Conservation (phyloP, 1,140 invertebrate genomes). For the Lordiphosa mommai region DNA sequence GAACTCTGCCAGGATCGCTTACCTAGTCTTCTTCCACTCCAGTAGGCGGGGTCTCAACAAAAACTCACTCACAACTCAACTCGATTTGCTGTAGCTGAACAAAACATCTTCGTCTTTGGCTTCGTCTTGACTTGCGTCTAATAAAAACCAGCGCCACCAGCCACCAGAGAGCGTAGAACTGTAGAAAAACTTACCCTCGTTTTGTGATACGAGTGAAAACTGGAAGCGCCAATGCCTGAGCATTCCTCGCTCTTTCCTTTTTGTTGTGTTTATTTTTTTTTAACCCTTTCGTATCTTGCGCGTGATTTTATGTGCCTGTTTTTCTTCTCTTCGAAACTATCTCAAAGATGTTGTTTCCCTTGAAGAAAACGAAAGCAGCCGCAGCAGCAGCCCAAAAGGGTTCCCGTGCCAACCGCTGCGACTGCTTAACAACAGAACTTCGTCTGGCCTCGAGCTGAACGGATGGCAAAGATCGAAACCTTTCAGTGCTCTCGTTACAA, state of each 20-base stretch:
- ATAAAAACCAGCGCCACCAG: background rate
- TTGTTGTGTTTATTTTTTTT: conserved; percentile 22
- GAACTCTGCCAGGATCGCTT: background rate
- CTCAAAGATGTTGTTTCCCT: conserved; percentile 51
- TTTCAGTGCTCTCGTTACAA: conserved; percentile 36
- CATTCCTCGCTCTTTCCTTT: conserved; percentile 12
- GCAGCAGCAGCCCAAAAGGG: conserved; percentile 42
- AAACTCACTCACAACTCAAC: conserved; percentile 29
- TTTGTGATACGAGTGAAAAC: conserved; percentile 1
- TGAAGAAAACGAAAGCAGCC: conserved; percentile 56
- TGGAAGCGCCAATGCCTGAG: conserved; percentile 43
- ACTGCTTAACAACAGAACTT: conserved; percentile 57
- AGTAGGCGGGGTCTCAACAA: conserved; percentile 43
- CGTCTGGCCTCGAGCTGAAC: conserved; percentile 74
- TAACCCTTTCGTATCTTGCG: conserved; percentile 58
- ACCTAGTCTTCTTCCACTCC: conserved; percentile 1
- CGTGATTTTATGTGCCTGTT: conserved; percentile 60
- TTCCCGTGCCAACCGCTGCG: conserved; percentile 43
- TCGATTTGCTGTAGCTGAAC: background rate
- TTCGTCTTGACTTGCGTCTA: background rate
- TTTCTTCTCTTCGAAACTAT: conserved; percentile 38
- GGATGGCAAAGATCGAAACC: conserved; percentile 56
- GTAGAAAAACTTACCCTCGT: conserved; percentile 53
- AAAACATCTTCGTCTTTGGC: background rate
- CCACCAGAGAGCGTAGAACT: conserved; percentile 1